Evolutionary conservation across 2,888 invertebrate genomes (phyloP), one percentile per base, ranked within the genome.

Genomic region (Cosmorhoe ocellata): DNA sequence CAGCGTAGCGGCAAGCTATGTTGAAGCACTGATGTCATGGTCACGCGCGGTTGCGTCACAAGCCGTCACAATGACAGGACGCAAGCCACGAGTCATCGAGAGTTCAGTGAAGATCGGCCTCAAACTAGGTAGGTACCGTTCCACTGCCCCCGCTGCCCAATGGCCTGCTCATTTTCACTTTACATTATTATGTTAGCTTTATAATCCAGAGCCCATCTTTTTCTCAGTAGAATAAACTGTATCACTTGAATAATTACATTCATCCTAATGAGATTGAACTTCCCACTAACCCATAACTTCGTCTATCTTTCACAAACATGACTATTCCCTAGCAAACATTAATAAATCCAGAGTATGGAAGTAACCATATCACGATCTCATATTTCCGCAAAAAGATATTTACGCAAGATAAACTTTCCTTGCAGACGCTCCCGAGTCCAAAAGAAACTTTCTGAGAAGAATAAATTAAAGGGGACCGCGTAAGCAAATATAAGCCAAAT

Each of bases 31-130:
- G 80, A 72, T 84, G 85, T 84, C 85, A 86, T 72, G 84, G 84
- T 81, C 86, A 81, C 80, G 81, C 75, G 73, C 75, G 60, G 67
- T 84, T 85, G 78, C 84, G 79, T 84, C 84, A 84, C 54, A 45
- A 46, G 39, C 22, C 51, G 47, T 42, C 50, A 61, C 57, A 59
- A 58, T 51, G 62, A 53, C 50, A 56, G 59, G 58, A 60, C 49
- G 37, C 61, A 45, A 39, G 38, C 42, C 18, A 4, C 51, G 56
- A 53, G 41, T 63, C 60, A 58, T 50, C 57, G 58, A 41, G 46
- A 48, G 53, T 44, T 53, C 61, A 58, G 30, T 51, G 62, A 55
- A 55, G 63, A 61, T 66, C 67, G 69, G 67, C 62, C 67, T 61
- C 58, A 63, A 54, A 44, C 57, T 59, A n/a, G n/a, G n/a, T n/a